Evolutionary conservation across 2,888 invertebrate species (phyloP), one percentile per base, ranked within the genome.

Genomic region (Proisotoma minuta): DNA sequence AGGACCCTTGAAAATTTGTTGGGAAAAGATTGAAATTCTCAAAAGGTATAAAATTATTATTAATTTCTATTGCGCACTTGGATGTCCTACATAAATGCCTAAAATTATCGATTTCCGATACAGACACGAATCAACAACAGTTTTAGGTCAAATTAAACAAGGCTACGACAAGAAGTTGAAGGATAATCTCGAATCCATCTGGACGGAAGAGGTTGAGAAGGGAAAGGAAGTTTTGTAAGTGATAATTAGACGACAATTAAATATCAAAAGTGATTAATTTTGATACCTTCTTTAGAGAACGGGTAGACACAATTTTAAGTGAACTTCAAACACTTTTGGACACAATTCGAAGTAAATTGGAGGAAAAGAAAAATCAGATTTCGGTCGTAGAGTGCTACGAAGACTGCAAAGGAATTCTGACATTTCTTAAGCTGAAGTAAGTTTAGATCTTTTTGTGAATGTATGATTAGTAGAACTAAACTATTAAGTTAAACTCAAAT

Each of bases 361-460:
- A 56, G 26, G 61, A 59, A 22, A 62, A 61, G 5, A n/a, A 49
- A 1, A 18, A 40, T 5, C 47, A 20, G 2, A n/a, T n/a, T n/a
- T n/a, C 18, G 3, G 43, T 57, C 1, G 15, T 57, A 10, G 51
- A 48, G 4, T 59, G 60, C 26, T 64, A 65, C 52, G 71, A 71
- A 57, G 66, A 67, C 53, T 64, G 66, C 20, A 34, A 65, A 54
- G 50, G n/a, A 34, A 50, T 68, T 12, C 28, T 66, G 20, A 53
- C 52, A 29, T 68, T 54, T 53, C 59, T 70, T 4, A 64, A 60
- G 47, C 48, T 68, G 4, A 66, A 52, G 68, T 70, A 49, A 39
- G 57, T 43, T 15, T 8, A 22, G 39, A 22, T 34, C n/a, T n/a
- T n/a, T n/a, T n/a, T n/a, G n/a, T n/a, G n/a, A n/a, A n/a, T n/a